Evolutionary conservation across 1,140 invertebrate species (phyloP), one percentile per base, ranked within the genome.

Genomic region (Drosophila obscura): DNA sequence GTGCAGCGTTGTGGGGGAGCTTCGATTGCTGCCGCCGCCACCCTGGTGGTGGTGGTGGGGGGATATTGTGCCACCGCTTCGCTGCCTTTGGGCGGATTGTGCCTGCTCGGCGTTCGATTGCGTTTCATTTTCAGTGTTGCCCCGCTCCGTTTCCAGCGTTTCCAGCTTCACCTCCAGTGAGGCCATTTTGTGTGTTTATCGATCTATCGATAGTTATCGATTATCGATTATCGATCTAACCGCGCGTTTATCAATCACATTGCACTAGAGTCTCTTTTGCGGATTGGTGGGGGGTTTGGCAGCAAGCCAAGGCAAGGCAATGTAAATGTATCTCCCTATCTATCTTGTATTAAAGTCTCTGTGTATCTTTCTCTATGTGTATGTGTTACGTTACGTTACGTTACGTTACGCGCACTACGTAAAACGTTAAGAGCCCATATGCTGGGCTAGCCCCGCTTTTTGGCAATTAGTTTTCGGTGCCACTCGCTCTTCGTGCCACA

Each of bases 391-490:
- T 69, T 26, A 9, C 8, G 31, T 39, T 67, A 35, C 62, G 79
- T 81, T 66, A 75, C 80, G 76, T 76, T 83, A 60, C 79, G 73
- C 74, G 79, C 78, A 82, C 74, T 82, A 82, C 79, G 79, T 81
- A 45, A 39, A 31, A 22, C 51, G 51, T 53, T 19, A 9, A 7
- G 51, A 19, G 19, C 35, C 26, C 51, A 53, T 53, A 19, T 53
- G 15, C 31, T 53, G 15, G 51, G 16, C 35, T n/a, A 13, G 19
- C 51, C 9, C 5, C 35, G 35, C 45, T 52, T 75, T 74, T 63
- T 50, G 58, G 69, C 71, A 74, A 73, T 63, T 52, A 74, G 41
- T 44, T 41, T 39, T 68, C 35, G 35, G 15, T 66, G 35, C 11
- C 35, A 6, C 46, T 49, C 22, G 51, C 46, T n/a, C 46, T 9